A percentile compares a stretch with the other conserved stretches of the same genome.
Evolutionary conservation across 2,888 invertebrate genomes (phyloP).

Genomic region (Agapostemon virescens): DNA sequence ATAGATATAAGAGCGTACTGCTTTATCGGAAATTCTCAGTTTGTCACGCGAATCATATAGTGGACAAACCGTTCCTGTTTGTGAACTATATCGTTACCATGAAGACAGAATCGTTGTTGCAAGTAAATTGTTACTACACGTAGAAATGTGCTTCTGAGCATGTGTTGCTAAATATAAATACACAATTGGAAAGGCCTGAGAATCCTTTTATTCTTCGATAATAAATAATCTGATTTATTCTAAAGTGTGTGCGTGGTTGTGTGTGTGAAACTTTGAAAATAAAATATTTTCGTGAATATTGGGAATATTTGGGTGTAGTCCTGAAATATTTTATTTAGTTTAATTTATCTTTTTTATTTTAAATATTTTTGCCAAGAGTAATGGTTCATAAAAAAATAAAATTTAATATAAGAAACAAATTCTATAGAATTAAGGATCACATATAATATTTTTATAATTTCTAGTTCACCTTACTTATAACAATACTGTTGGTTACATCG

Average conservation of each 20-base stretch:
- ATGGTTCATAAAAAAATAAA: neutral
- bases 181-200: neutral
- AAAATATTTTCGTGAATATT: neutral
- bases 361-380: too few relatives aligned
- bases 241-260: too few relatives aligned
- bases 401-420: neutral
- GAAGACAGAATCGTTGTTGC: constrained; percentile 33
- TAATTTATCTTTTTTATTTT: neutral
- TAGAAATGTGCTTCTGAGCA: neutral
- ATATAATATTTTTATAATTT: constrained; percentile 48
- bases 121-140: constrained; percentile 37
- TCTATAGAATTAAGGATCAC: neutral
- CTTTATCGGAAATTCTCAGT: constrained; percentile 54
- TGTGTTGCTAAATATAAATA: neutral
- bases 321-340: too few relatives aligned
- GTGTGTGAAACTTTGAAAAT: neutral
- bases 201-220: neutral
- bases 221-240: neutral
- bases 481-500: constrained; percentile 50
- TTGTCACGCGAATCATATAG: constrained; percentile 29
- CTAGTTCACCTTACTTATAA: constrained; percentile 53
- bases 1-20: constrained; percentile 54
- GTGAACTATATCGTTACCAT: constrained; percentile 12
- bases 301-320: neutral
- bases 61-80: constrained; percentile 1